phyloP scores from a whole-genome alignment of 2,113 vertebrate species.

The Charadrius vociferus region DNA sequence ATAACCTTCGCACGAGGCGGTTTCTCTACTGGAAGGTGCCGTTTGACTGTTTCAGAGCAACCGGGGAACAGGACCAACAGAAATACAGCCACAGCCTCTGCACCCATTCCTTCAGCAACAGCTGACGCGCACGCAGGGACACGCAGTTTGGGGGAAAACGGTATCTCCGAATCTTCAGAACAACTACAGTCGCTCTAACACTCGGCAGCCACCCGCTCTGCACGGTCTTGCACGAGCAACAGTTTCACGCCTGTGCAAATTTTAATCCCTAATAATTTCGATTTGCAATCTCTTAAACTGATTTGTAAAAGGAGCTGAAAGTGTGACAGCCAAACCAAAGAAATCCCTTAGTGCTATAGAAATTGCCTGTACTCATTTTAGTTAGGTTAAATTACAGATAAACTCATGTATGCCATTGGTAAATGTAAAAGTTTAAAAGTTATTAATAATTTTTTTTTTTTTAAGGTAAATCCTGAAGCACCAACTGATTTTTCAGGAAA shows the following conservation, averaged over 20 bases:
- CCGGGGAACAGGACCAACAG: background rate
- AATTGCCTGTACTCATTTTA: background rate
- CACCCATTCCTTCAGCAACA: background rate
- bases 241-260: background rate
- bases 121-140: background rate
- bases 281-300: background rate
- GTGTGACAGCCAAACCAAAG: background rate
- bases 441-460: background rate
- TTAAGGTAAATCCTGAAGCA: background rate
- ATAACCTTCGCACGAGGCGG: background rate
- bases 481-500: background rate
- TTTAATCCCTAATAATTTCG: background rate
- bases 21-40: background rate
- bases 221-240: background rate
- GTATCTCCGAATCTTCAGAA: background rate
- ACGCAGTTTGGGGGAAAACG: background rate
- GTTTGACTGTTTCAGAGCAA: background rate
- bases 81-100: background rate
- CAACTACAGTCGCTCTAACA: too few relatives aligned
- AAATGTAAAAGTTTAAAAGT: background rate
- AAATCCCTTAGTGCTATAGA: background rate
- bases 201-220: background rate
- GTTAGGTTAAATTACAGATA: background rate
- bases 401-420: background rate
- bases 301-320: background rate